These are phyloP conservation scores for Notiomystis cincta DNA, from an alignment of 2,113 vertebrate genomes.

Conservation along the genomic window DNA sequence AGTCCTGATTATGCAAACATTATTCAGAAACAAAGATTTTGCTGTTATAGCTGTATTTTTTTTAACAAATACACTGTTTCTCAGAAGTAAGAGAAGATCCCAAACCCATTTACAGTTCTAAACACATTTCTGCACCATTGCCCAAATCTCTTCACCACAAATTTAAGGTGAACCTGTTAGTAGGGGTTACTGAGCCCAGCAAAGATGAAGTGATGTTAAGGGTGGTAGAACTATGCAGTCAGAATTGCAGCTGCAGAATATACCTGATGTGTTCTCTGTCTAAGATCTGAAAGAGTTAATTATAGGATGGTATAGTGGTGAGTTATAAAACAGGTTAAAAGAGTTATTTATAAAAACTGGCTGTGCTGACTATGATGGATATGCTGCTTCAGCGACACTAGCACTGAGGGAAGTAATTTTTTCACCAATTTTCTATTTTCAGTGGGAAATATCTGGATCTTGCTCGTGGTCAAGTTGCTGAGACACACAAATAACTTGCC, in stretches of 20 bases:
- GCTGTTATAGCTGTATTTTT: not conserved
- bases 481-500: not conserved
- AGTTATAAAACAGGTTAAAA: not conserved
- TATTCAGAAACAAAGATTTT: conserved; percentile 4
- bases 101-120: not conserved
- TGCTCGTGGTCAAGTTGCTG: not conserved
- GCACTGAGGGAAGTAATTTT: not conserved
- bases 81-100: not conserved
- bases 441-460: not conserved
- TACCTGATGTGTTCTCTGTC: not conserved
- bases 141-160: not conserved
- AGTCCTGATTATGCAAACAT: not conserved
- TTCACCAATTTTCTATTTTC: not conserved
- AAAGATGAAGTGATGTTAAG: not conserved
- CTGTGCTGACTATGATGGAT: not conserved
- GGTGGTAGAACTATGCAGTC: not conserved
- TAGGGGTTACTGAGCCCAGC: not conserved
- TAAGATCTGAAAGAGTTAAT: not conserved
- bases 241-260: not conserved
- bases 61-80: not conserved
- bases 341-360: not conserved
- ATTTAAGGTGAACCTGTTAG: not conserved
- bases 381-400: not conserved
- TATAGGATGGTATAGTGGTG: not conserved
- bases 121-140: not conserved